Evolutionary conservation across 2,113 vertebrate species (phyloP), one percentile per base, ranked within the genome.

Genomic region (Dolichallabes microphthalmus): DNA sequence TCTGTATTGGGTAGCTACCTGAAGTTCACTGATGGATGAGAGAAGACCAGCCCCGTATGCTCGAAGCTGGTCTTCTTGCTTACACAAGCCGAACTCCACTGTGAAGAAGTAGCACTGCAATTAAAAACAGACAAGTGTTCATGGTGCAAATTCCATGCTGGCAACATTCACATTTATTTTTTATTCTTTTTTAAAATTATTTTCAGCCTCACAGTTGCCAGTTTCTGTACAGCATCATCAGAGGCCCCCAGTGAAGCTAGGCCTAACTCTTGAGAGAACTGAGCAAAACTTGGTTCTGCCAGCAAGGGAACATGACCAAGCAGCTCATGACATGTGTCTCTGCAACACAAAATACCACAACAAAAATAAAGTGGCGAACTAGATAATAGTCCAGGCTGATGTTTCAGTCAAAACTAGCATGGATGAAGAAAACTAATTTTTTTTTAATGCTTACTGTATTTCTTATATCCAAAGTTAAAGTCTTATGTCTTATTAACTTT

Each of bases 201-300:
- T 17, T 55, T 76, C 50, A 53, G 6, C 92, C 94, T 91, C 93
- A 99, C 98, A 11, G 97, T 98, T 90, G 98, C 96, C 88, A 99
- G 94, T 90, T 98, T 98, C 90, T 98, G 96, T 86, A 99, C 94
- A 60, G 96, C 95, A 85, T 99, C 98, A 74, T 99, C 98, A 30
- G 98, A 97, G 64, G 97, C 97, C 45, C 98, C 98, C 4, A 99
- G 95, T 15, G 98, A 99, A 71, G 96, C 96, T 74, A 99, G 92
- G 80, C 98, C 98, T 83, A 99, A 97, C 94, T 99, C 98, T 92
- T 99, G 98, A 61, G 98, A 99, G 92, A 99, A 99, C 61, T 99
- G 98, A 78, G 98, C 98, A 89, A 99, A 99, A 92, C 96, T 99
- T 74, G 97, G 97, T 91, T 99, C 98, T 66, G 98, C 98, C 86